phyloP scores from a whole-genome alignment of 2,113 vertebrate genomes.

The Perca schrenkii region DNA sequence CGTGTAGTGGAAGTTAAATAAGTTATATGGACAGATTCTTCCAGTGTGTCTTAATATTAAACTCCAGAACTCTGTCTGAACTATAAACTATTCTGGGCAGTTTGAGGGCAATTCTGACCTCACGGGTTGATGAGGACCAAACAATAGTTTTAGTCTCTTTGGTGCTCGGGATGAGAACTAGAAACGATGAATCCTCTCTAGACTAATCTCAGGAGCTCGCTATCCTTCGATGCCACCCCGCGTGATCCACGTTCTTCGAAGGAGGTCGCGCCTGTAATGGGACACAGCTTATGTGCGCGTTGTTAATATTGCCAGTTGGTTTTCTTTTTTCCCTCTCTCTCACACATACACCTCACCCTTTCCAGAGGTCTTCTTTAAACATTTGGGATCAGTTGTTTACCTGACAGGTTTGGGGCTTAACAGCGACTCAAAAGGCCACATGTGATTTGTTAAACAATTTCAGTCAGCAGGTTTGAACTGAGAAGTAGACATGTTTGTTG shows the following conservation, averaged over 20 bases:
- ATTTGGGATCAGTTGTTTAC: constrained; percentile 17
- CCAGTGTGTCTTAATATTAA: neutral
- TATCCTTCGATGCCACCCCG: neutral
- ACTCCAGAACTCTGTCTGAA: neutral
- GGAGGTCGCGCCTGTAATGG: neutral
- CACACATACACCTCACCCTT: neutral
- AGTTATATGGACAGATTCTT: constrained; percentile 13
- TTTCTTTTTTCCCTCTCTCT: constrained; percentile 13
- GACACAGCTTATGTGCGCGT: constrained; percentile 26
- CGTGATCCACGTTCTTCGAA: neutral
- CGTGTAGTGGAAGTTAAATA: constrained; percentile 10
- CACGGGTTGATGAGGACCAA: neutral
- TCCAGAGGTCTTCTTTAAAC: constrained; percentile 34
- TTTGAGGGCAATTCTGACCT: neutral
- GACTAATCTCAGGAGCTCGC: neutral
- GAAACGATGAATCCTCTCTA: neutral
- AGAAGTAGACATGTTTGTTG: neutral
- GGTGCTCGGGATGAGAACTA: neutral
- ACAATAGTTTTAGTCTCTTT: neutral
- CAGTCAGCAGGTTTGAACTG: constrained; percentile 21
- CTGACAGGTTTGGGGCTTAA: neutral
- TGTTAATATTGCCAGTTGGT: constrained; percentile 11
- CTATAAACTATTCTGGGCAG: neutral
- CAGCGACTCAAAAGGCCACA: neutral
- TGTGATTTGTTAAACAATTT: neutral